Conservation (phyloP, 1,140 invertebrate species). For the Diachasmimorpha longicaudata region DNA sequence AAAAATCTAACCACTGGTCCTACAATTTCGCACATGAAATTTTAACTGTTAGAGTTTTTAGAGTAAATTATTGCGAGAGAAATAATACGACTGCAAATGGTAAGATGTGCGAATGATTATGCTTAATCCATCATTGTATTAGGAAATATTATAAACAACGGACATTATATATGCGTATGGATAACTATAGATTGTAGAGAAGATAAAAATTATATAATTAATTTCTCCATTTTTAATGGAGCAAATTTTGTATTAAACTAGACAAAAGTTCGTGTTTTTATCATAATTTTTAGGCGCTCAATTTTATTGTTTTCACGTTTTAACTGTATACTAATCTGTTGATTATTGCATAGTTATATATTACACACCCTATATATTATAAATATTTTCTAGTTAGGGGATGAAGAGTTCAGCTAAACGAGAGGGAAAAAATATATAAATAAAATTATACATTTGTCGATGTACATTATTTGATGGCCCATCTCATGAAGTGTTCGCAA, state of each 20-base stretch:
- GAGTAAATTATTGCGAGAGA: not conserved
- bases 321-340: conserved; percentile 36
- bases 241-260: not conserved
- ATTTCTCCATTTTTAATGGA: not conserved
- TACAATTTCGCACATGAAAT: not conserved
- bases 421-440: not conserved
- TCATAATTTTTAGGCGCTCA: conserved; percentile 26
- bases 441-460: not conserved
- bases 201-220: not conserved
- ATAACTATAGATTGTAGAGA: not conserved
- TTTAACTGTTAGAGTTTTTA: not conserved
- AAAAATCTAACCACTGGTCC: not conserved
- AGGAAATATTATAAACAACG: not conserved
- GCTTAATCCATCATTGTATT: not conserved
- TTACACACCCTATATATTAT: conserved; percentile 26
- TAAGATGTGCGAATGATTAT: not conserved
- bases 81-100: not conserved
- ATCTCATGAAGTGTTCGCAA: not conserved
- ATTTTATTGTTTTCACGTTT: conserved; percentile 34
- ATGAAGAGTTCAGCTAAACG: conserved; percentile 22
- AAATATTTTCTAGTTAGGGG: conserved; percentile 26
- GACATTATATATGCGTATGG: not conserved
- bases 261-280: not conserved
- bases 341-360: conserved; percentile 43
- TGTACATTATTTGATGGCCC: conserved; percentile 5